phyloP scores from a whole-genome alignment of 92 coral and sea anemone genomes.

The Ricordea florida region DNA sequence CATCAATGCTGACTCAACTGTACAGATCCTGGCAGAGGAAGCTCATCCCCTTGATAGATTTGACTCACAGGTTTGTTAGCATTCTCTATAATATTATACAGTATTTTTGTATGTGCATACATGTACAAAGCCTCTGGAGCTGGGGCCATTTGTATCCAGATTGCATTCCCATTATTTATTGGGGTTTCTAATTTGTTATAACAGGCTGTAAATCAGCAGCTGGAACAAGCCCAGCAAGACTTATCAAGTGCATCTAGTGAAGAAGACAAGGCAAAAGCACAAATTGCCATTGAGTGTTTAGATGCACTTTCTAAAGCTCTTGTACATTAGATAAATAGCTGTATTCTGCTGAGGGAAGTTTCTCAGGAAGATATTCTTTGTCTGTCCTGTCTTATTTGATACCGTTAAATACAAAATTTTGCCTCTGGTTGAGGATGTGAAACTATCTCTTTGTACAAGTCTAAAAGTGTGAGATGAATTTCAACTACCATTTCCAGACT shows the following conservation, averaged over 20 bases:
- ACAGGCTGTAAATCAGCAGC: slow-evolving; percentile 85
- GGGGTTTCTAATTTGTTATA: neutral
- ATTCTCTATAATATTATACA: too few species aligned
- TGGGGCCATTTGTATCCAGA: too few species aligned
- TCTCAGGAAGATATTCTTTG: too few species aligned
- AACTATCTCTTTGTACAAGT: too few species aligned
- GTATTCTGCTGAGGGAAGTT: neutral
- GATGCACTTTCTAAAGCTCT: slow-evolving; percentile 87
- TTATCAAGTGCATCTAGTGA: slow-evolving; percentile 86
- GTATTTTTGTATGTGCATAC: too few species aligned
- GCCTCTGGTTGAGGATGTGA: too few species aligned
- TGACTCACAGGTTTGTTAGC: slow-evolving; percentile 81
- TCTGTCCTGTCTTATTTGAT: too few species aligned
- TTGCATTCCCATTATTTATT: too few species aligned
- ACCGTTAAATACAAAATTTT: too few species aligned
- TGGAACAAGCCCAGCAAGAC: slow-evolving; percentile 90
- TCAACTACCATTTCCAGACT: too few species aligned
- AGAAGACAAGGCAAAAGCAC: slow-evolving; percentile 87
- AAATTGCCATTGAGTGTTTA: slow-evolving; percentile 89
- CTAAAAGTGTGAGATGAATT: too few species aligned
- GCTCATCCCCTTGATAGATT: slow-evolving; percentile 95
- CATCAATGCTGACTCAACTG: slow-evolving; percentile 91
- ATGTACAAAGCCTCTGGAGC: too few species aligned
- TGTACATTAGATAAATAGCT: slow-evolving; percentile 5
- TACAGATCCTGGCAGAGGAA: slow-evolving; percentile 95